Evolutionary conservation across 2,888 invertebrate genomes (phyloP), one percentile per base, ranked within the genome.

Genomic region (Torymus texanus): DNA sequence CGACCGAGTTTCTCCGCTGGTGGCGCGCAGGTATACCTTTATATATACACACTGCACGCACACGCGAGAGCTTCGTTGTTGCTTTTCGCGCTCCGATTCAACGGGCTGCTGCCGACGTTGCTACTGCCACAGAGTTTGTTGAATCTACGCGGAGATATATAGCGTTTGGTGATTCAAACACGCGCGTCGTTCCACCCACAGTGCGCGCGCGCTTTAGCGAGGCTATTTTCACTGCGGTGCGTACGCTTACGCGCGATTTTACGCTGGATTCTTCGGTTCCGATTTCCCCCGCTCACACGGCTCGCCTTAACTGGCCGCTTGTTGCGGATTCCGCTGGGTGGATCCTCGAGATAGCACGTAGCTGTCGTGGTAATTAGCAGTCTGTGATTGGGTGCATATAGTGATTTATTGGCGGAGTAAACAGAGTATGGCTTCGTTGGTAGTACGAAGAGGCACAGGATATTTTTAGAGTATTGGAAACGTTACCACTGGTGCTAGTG

Each of bases 191-290:
- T 16, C 65, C 62, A 56, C 65, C 53, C 58, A 51, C 18, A 8
- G 41, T 41, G 29, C 5, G 29, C 5, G 29, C 29, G 29, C 29
- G 41, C 41, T 41, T 41, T 41, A 59, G 18, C 18, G 13, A 51
- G 10, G 61, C 62, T 63, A 76, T 76, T 76, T 76, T 76, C 75
- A 76, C 68, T 56, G 62, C 11, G 67, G 10, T 24, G 55, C 53
- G 12, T 41, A 51, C n/a, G 56, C 56, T 65, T 65, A 14, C 66
- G 51, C 50, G 50, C 14, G 58, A 66, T 66, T 74, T 66, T 58
- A 74, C 58, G 50, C n/a, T 29, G 41, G 55, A 70, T 70, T 59
- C 59, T 72, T 41, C 16, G 21, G 14, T 50, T 72, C n/a, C 59
- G 24, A 55, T 62, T 65, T 63, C 41, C 16, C 16, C 11, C 11